Evolutionary conservation across 2,888 invertebrate genomes (phyloP).

Genomic region (Drepanosiphum platanoidis): DNA sequence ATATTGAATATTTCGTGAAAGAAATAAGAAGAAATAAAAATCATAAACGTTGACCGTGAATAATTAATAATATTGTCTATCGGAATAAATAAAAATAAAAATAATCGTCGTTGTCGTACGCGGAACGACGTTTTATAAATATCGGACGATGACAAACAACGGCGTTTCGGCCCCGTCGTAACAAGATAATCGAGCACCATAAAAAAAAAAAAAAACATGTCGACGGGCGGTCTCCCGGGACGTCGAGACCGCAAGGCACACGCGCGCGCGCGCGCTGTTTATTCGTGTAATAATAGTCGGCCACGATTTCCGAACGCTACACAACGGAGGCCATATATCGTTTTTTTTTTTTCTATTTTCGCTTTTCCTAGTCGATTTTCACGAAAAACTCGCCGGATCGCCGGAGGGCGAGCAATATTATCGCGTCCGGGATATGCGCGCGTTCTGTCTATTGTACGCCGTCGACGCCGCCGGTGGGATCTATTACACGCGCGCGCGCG

Average conservation of each 20-base stretch:
- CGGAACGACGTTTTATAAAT: conserved; percentile 8
- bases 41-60: conserved; percentile 37
- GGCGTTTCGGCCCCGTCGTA: conserved; percentile 48
- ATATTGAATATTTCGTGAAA: not conserved
- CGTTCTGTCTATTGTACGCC: no score
- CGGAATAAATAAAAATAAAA: conserved; percentile 3
- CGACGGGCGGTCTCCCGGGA: conserved; percentile 52
- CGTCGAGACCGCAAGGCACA: conserved; percentile 46
- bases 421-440: no score
- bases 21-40: not conserved
- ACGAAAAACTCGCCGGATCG: not conserved
- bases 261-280: not conserved
- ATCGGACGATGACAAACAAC: conserved; percentile 58
- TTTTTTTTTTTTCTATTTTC: not conserved
- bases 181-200: conserved; percentile 60
- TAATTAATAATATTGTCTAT: conserved; percentile 10
- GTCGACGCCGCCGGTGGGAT: not conserved
- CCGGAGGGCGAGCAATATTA: no score
- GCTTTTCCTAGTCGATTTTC: not conserved
- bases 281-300: conserved; percentile 33
- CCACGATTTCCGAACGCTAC: not conserved
- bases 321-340: not conserved
- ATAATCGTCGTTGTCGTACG: conserved; percentile 9
- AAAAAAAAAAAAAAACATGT: conserved; percentile 49
- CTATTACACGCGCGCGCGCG: not conserved